Base-by-base conservation (phyloP, 1,140 invertebrate species). In the Caerostris extrusa region DNA sequence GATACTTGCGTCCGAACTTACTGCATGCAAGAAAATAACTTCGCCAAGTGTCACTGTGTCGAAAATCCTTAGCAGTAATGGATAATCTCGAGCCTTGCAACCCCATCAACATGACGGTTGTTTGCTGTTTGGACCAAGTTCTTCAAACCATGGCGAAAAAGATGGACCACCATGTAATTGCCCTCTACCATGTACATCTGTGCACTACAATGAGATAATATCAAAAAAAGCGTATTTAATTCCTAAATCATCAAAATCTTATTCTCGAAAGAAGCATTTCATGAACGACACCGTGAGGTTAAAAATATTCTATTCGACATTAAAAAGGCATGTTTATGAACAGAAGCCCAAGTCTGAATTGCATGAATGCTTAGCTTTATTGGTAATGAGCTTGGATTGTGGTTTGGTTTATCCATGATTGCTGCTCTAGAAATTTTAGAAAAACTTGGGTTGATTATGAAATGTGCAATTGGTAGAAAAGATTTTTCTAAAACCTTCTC, bases 71-170 rank as follows among this genome's bases (percentile, higher is more conserved):
- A 34, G 34, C 0, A 34, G 34, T 34, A 34, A 34, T 34, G 34
- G 34, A 34, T 34, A 34, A 34, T 34, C 34, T 34, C 34, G 34
- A 34, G 34, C 34, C 34, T 34, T 34, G 34, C 34, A 34, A 34
- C 34, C 34, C 34, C 34, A 34, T 34, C 34, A 60, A 82, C 17
- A 7, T 53, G 19, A 82, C 34, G 53, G 56, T 83, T 34, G 34
- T 60, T 7, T 64, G 77, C 7, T 91, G 90, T 10, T 61, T 91
- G n/a, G 58, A 91, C 7, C 58, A 82, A 8, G 90, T 64, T 53
- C 50, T 82, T 3, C 10, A 82, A 19, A 34, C 61, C n/a, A 17
- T 91, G 19, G 17, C 71, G 53, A 7, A 12, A 7, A 12, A 50
- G 6, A 10, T 34, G 58, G 19, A n/a, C 19, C 3, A 19, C 2